Percentiles rank a stretch among this genome's conserved stretches.
Evolutionary conservation across 2,797 vertebrate species (phyloP).

Genomic region (Poeciliopsis turneri): DNA sequence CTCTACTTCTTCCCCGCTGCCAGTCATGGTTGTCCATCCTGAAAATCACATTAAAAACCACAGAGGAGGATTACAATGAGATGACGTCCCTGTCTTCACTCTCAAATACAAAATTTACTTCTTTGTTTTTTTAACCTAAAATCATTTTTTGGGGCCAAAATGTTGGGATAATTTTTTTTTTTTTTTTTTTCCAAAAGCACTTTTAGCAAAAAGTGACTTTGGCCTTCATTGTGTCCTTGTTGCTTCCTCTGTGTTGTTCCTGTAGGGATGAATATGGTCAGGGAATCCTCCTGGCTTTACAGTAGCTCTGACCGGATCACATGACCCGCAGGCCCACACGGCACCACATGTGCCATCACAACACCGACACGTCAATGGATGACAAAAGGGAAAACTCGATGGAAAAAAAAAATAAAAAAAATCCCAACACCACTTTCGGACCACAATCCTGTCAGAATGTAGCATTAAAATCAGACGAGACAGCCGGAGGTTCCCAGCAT

Average conservation of each 20-base stretch:
- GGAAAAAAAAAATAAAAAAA: constrained; percentile 28
- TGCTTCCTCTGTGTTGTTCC: not conserved
- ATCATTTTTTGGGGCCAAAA: no score
- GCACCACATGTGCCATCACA: constrained; percentile 29
- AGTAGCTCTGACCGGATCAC: not conserved
- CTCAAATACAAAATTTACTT: no score
- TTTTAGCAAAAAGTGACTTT: no score
- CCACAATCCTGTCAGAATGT: constrained; percentile 27
- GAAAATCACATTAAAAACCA: constrained; percentile 8
- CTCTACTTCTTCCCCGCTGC: constrained; percentile 61
- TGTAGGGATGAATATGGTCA: not conserved
- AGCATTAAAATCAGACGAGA: not conserved
- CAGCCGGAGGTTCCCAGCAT: not conserved
- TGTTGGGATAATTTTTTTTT: no score
- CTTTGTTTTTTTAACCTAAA: no score
- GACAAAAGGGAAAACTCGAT: constrained; percentile 65
- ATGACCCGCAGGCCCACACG: constrained; percentile 14
- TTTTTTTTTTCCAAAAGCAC: no score
- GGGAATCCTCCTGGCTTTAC: constrained; percentile 25
- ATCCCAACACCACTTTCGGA: no score
- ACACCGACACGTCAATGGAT: constrained; percentile 35
- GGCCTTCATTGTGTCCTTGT: not conserved
- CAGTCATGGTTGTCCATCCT: constrained; percentile 73
- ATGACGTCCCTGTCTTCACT: not conserved
- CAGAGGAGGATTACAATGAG: not conserved